A percentile compares a stretch with the other conserved stretches of the same genome.
Evolutionary conservation across 2,888 invertebrate genomes (phyloP).

Genomic region (Cryptus viduatorius): DNA sequence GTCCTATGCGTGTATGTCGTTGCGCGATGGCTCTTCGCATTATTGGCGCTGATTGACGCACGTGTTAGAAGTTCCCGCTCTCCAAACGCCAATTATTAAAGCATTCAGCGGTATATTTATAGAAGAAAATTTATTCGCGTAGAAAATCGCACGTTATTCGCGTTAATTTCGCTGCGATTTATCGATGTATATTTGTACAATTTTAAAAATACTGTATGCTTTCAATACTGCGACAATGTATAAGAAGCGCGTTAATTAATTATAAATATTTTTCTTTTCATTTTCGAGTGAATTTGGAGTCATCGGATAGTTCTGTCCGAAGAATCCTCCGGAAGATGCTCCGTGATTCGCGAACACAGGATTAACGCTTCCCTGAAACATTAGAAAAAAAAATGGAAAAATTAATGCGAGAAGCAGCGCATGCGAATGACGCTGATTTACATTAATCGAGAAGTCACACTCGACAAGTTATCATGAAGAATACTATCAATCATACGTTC

Average conservation of each 20-base stretch:
- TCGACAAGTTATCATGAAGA: slow-evolving; percentile 8
- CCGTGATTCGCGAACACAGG: slow-evolving; percentile 28
- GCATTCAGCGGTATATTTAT: slow-evolving; percentile 13
- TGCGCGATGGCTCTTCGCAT: slow-evolving; percentile 69
- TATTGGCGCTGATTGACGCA: slow-evolving; percentile 77
- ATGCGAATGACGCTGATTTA: slow-evolving; percentile 5
- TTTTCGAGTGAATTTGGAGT: neutral
- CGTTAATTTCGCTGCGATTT: neutral
- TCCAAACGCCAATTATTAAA: slow-evolving; percentile 45
- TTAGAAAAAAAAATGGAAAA: neutral
- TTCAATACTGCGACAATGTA: neutral
- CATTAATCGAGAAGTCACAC: slow-evolving; percentile 47
- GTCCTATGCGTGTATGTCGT: slow-evolving; percentile 58
- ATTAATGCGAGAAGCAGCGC: neutral
- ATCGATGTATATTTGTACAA: slow-evolving; percentile 4
- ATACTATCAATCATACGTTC: slow-evolving; percentile 33
- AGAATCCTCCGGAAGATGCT: neutral
- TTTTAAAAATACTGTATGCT: neutral
- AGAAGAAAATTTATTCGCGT: slow-evolving; percentile 10
- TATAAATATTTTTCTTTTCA: neutral
- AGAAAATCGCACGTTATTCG: neutral
- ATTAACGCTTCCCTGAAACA: slow-evolving; percentile 32
- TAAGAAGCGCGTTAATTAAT: neutral
- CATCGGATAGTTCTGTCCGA: neutral
- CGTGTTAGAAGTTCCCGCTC: slow-evolving; percentile 33